Evolutionary conservation across 2,888 invertebrate genomes (phyloP).

Genomic region (Alloplasta piceator): DNA sequence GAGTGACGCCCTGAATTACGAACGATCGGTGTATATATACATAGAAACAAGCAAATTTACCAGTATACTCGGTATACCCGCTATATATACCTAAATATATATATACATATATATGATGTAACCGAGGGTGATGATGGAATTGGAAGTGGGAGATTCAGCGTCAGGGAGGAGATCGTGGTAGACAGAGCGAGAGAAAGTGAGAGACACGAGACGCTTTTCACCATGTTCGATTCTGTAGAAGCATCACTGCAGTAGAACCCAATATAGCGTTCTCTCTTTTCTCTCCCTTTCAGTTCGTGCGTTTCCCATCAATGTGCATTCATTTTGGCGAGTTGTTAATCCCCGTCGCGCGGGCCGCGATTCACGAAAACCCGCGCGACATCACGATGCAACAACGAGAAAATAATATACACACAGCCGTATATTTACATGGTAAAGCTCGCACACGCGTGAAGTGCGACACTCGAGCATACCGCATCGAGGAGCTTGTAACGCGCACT

Average conservation of each 20-base stretch:
- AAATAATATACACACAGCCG: neutral
- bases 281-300: slow-evolving; percentile 2
- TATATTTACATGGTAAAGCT: neutral
- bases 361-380: slow-evolving; percentile 8
- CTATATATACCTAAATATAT: neutral
- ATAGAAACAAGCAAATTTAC: slow-evolving; percentile 48
- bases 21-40: slow-evolving; percentile 65
- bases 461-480: slow-evolving; percentile 13
- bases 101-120: neutral
- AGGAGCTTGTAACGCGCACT: neutral
- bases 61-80: slow-evolving; percentile 9
- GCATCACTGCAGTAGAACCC: neutral
- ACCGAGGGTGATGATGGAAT: slow-evolving; percentile 9
- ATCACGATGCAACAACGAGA: slow-evolving; percentile 5
- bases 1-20: slow-evolving; percentile 67
- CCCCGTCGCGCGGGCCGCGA: slow-evolving; percentile 6
- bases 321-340: slow-evolving; percentile 60
- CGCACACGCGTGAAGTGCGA: slow-evolving; percentile 11
- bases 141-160: neutral
- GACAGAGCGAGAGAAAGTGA: no score
- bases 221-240: neutral
- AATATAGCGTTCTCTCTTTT: neutral
- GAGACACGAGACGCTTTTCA: slow-evolving; percentile 2
- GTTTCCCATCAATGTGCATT: slow-evolving; percentile 61
- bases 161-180: neutral